Evolutionary conservation across 1,140 invertebrate species (phyloP), one percentile per base, ranked within the genome.

Genomic region (Eubasilissa regina): DNA sequence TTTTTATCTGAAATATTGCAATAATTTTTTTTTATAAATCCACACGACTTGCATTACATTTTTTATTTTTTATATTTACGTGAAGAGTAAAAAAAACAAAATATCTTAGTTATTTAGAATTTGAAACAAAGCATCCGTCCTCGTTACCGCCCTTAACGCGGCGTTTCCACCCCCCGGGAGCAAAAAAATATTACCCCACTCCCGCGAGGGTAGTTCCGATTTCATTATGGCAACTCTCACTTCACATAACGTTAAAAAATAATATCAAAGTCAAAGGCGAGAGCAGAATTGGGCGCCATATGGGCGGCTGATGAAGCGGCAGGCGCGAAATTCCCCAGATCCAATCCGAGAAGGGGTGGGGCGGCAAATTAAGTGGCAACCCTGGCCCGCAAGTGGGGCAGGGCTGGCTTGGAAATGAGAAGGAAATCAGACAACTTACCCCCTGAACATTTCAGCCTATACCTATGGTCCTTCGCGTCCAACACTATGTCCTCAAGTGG

Each of bases 301-400:
- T 81, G 80, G 68, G 80, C 76, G 70, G 45, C 76, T 77, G 68
- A 74, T 81, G 75, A 81, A 81, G 75, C 68, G 75, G 75, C 68
- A 68, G 68, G 53, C 62, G 75, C 68, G 4, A 45, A 43, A 70
- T 47, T 64, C 47, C 73, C 73, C 43, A 19, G 64, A 58, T 78
- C 77, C 44, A 70, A 78, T 78, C 64, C 48, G 64, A n/a, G 43
- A 35, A 55, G 66, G 77, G 25, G 25, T 6, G 25, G 75, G 45
- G 77, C 44, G 43, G 45, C 15, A 35, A 56, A 56, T 78, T 78
- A 78, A 72, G 66, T 62, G 48, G 51, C 48, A 9, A 15, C 56
- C 25, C 75, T 64, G 60, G 19, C 35, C 19, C 35, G 10, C 21
- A 8, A 15, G 11, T 64, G 21, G 35, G 9, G 0, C 17, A 25